Evolutionary conservation across 2,113 vertebrate genomes (phyloP).

Genomic region (Microcebus murinus): DNA sequence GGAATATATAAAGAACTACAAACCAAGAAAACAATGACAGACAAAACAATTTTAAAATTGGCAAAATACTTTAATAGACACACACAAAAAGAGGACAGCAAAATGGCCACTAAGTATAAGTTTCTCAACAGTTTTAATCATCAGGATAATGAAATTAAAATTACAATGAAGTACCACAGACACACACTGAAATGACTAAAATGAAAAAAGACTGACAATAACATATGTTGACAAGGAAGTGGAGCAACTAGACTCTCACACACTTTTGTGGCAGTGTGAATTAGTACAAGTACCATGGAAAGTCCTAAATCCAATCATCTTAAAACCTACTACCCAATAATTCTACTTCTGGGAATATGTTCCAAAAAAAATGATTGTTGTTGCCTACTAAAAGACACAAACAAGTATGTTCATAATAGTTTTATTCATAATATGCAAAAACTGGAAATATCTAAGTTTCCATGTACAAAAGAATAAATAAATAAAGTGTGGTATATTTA

Average conservation of each 20-base stretch:
- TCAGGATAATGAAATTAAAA: background rate
- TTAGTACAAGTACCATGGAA: too few species aligned
- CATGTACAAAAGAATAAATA: background rate
- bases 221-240: background rate
- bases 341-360: background rate
- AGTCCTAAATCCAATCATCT: background rate
- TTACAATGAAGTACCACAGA: background rate
- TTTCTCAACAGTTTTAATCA: background rate
- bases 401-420: background rate
- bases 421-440: background rate
- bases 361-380: background rate
- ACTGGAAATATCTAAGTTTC: background rate
- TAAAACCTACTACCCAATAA: background rate
- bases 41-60: background rate
- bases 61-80: background rate
- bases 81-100: background rate
- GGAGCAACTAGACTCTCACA: background rate
- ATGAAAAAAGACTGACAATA: background rate
- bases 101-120: background rate
- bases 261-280: background rate
- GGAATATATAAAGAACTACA: background rate
- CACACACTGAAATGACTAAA: background rate
- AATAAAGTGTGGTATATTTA: background rate
- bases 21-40: background rate
- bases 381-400: background rate